A percentile compares a stretch with the other conserved stretches of the same genome.
Conservation (phyloP, 2,888 invertebrate genomes). For the Bruchidius siliquastri region DNA sequence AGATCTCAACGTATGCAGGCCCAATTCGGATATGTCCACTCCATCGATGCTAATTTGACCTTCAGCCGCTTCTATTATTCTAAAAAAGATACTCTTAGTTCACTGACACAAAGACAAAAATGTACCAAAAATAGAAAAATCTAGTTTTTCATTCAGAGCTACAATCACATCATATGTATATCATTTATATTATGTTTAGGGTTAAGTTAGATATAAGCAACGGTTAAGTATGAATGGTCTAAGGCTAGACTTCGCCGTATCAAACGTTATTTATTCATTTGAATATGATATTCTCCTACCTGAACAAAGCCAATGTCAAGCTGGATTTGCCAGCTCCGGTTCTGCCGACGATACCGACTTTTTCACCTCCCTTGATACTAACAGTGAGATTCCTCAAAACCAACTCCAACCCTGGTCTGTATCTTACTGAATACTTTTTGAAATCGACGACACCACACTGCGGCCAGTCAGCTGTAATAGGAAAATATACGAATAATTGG, state of each 20-base stretch:
- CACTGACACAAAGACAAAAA: too few species aligned
- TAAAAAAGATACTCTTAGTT: too few species aligned
- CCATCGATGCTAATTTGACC: conserved; percentile 82
- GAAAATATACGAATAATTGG: not conserved
- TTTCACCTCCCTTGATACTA: conserved; percentile 74
- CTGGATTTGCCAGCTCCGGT: conserved; percentile 92
- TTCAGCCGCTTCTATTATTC: conserved; percentile 78
- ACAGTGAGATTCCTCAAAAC: conserved; percentile 78
- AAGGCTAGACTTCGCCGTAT: too few species aligned
- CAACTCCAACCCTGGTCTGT: conserved; percentile 79
- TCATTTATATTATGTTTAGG: too few species aligned
- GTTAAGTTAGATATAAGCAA: too few species aligned
- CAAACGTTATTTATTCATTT: too few species aligned
- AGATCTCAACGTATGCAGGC: conserved; percentile 79
- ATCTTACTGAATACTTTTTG: conserved; percentile 76
- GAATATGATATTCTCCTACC: too few species aligned
- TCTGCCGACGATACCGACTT: conserved; percentile 84
- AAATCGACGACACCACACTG: conserved; percentile 73
- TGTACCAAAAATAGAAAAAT: too few species aligned
- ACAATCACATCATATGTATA: too few species aligned
- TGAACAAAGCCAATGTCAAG: conserved; percentile 78
- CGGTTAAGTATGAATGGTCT: too few species aligned
- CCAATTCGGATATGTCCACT: conserved; percentile 73
- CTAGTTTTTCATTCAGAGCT: too few species aligned
- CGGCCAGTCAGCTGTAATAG: conserved; percentile 61